These are phyloP conservation scores for Lacerta agilis DNA, from an alignment of 2,797 vertebrate genomes.

Conservation along the genomic window DNA sequence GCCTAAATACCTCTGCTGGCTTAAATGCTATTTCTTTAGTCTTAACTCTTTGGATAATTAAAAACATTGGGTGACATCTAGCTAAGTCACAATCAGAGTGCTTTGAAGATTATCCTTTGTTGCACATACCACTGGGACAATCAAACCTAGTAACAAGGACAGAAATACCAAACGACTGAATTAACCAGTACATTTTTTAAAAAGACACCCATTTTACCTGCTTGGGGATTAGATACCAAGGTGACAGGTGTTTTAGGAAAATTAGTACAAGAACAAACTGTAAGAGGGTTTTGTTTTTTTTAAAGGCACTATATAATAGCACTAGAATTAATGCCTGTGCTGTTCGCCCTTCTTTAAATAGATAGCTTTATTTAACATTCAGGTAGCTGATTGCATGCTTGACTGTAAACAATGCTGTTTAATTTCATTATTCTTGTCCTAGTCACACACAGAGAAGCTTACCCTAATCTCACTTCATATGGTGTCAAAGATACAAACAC, in stretches of 20 bases:
- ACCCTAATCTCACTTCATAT: slow-evolving; percentile 46
- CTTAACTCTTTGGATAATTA: not conserved
- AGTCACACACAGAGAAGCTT: slow-evolving; percentile 28
- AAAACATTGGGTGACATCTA: not conserved
- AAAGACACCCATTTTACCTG: slow-evolving; percentile 11
- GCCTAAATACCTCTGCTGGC: not conserved
- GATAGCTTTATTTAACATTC: slow-evolving; percentile 20
- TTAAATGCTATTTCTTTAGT: not conserved
- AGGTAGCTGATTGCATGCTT: not conserved
- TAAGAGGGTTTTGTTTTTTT: not conserved
- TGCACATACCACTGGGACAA: no score
- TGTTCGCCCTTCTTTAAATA: slow-evolving; percentile 35
- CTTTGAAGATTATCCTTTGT: no score
- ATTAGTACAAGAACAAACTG: not conserved
- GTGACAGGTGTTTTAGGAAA: not conserved
- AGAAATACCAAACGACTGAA: not conserved
- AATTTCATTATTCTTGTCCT: slow-evolving; percentile 51
- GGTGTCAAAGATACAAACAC: slow-evolving; percentile 50
- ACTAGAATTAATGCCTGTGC: rapidly evolving
- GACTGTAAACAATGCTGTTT: slow-evolving; percentile 40
- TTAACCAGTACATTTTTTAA: not conserved
- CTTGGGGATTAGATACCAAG: slow-evolving; percentile 36
- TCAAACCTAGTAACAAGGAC: not conserved
- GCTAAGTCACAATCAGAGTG: no score
- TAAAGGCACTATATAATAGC: slow-evolving; percentile 38